Percentiles rank a stretch among this genome's conserved stretches.
These are phyloP conservation scores for Drosophila nasuta DNA, from an alignment of 1,140 invertebrate genomes.

Conservation along the genomic window DNA sequence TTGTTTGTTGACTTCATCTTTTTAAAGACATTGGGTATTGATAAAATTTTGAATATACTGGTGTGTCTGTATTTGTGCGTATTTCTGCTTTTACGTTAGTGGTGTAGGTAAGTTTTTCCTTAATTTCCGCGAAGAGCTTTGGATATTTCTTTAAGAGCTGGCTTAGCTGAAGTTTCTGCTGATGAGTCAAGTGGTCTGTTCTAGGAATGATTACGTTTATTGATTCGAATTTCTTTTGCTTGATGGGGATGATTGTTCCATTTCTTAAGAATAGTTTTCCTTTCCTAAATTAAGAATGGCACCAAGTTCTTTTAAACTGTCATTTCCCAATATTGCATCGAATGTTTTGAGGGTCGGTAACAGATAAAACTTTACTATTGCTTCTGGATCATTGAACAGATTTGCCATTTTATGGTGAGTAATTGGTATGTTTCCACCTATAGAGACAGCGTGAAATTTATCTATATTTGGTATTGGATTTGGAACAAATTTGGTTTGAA, in stretches of 20 bases:
- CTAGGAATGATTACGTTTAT: conserved; percentile 36
- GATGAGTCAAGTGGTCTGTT: conserved; percentile 10
- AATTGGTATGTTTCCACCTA: conserved; percentile 40
- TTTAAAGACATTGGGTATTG: neutral
- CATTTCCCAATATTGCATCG: conserved; percentile 11
- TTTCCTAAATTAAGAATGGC: conserved; percentile 24
- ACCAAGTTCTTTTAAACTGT: conserved; percentile 39
- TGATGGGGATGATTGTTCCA: conserved; percentile 17
- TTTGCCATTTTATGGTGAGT: conserved; percentile 28
- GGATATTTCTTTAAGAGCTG: neutral
- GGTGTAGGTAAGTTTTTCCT: no score
- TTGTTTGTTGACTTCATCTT: no score
- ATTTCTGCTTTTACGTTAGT: no score
- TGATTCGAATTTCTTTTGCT: conserved; percentile 32
- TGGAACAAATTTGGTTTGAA: conserved; percentile 34
- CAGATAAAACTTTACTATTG: conserved; percentile 11
- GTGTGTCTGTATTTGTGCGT: no score
- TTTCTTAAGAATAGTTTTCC: neutral
- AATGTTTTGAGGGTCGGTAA: conserved; percentile 11
- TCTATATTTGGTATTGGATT: conserved; percentile 25
- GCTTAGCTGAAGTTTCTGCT: conserved; percentile 17
- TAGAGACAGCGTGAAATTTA: conserved; percentile 38
- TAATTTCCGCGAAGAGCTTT: no score
- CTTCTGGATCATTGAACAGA: conserved; percentile 25
- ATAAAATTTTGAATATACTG: no score